Evolutionary conservation across 2,113 vertebrate species (phyloP), one percentile per base, ranked within the genome.

Genomic region (Brachyhypopomus gauderio): DNA sequence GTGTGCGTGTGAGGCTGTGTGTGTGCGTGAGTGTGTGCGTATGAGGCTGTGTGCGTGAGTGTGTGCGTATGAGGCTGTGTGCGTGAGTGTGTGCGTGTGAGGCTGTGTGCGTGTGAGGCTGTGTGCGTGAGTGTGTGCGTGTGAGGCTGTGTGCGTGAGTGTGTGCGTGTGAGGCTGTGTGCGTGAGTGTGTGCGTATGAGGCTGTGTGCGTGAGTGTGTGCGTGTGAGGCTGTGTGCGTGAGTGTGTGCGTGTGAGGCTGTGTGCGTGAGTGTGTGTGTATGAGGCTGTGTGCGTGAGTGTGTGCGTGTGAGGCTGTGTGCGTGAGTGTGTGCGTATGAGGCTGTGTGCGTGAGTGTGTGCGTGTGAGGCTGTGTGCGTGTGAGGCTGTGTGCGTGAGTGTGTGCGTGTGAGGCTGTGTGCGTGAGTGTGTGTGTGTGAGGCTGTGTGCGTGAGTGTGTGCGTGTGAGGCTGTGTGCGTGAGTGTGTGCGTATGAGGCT

Each of bases 241-340:
- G 63, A 82, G 83, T 38, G 25, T 17, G 12, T 30, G 45, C 12
- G 3, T 66, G 20, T 30, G 4, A 17, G 52, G 16, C 59, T 20
- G 60, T 84, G 67, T 86, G 84, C 80, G 62, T 27, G 48, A 63
- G 79, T 84, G 58, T n/a, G n/a, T n/a, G n/a, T n/a, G n/a, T n/a
- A n/a, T n/a, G n/a, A n/a, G n/a, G n/a, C n/a, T n/a, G n/a, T n/a
- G n/a, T n/a, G n/a, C 84, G 52, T 56, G 76, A 56, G 38, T 11
- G 41, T 58, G 74, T 84, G 72, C 30, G 52, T 79, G 80, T 75
- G 56, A 30, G 1, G 30, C 30, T 30, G 30, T 30, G 30, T 30
- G 30, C 3, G 85, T 86, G 63, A 82, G 83, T 38, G 25, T 17
- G 12, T 30, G 45, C 12, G 3, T 66, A 12, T 30, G 4, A 17